phyloP scores from a whole-genome alignment of 2,888 invertebrate species.

The Barypeithes pellucidus region DNA sequence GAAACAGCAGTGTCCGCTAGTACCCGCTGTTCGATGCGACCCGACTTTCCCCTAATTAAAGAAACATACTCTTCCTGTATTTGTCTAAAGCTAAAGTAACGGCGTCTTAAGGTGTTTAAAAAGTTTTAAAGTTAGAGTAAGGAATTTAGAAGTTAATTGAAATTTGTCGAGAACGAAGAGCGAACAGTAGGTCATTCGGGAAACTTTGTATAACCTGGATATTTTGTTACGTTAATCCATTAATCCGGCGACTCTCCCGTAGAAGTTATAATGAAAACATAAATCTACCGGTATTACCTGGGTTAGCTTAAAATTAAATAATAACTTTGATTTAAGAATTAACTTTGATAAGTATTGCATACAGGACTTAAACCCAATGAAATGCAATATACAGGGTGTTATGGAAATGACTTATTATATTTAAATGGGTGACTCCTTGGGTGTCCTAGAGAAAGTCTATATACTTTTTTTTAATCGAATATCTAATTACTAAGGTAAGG shows the following conservation, averaged over 20 bases:
- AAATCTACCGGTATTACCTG: constrained; percentile 16
- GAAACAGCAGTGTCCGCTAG: no score
- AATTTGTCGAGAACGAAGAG: constrained; percentile 6
- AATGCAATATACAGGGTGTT: no score
- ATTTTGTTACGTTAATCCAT: constrained; percentile 30
- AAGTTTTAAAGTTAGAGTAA: constrained; percentile 12
- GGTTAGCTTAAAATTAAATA: constrained; percentile 1
- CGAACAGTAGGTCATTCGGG: constrained; percentile 16
- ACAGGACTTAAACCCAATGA: no score
- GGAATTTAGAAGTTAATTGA: constrained; percentile 12
- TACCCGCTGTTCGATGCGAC: no score
- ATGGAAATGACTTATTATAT: no score
- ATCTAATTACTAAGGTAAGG: no score
- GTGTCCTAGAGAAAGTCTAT: no score
- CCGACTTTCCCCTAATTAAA: no score
- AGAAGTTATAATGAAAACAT: constrained; percentile 25
- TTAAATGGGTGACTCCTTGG: no score
- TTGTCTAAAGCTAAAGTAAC: not conserved
- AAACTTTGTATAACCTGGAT: constrained; percentile 23
- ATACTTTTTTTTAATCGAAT: no score
- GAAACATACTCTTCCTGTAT: no score
- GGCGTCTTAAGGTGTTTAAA: not conserved
- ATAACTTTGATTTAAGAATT: not conserved
- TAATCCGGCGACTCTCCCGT: constrained; percentile 7
- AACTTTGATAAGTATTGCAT: no score